Conservation (phyloP, 2,797 vertebrate species). For the Pseudocheirus occidentalis region DNA sequence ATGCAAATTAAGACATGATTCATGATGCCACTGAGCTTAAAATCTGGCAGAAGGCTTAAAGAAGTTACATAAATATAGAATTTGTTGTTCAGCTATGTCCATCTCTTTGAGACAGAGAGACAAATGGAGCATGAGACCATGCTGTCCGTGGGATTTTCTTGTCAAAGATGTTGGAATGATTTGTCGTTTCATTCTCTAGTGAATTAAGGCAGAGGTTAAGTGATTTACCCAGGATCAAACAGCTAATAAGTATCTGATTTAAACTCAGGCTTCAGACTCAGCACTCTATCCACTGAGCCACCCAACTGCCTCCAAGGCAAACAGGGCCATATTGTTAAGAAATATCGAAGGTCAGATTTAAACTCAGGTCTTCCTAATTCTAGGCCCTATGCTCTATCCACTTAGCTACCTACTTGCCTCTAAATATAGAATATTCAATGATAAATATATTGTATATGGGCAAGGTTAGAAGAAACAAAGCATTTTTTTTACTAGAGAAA, state of each 20-base stretch:
- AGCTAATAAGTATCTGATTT: too few species aligned
- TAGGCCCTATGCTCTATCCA: background rate
- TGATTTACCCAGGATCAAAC: too few species aligned
- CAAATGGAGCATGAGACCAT: too few species aligned
- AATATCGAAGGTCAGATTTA: background rate
- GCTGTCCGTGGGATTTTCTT: too few species aligned
- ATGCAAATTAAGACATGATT: background rate
- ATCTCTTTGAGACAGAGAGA: too few species aligned
- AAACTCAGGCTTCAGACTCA: too few species aligned
- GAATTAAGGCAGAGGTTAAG: too few species aligned
- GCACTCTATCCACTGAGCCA: background rate
- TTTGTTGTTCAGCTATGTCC: too few species aligned
- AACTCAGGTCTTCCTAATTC: background rate
- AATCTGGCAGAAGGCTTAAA: background rate
- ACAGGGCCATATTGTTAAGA: background rate
- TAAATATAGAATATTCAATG: background rate
- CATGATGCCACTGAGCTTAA: background rate
- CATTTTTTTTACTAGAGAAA: background rate
- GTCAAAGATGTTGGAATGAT: too few species aligned
- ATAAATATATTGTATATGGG: background rate
- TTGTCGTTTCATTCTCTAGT: too few species aligned
- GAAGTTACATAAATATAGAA: background rate
- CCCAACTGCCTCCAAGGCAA: background rate
- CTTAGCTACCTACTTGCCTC: background rate
- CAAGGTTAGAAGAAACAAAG: background rate